These are phyloP conservation scores for Moxostoma hubbsi DNA, from an alignment of 2,797 vertebrate genomes.

Conservation along the genomic window DNA sequence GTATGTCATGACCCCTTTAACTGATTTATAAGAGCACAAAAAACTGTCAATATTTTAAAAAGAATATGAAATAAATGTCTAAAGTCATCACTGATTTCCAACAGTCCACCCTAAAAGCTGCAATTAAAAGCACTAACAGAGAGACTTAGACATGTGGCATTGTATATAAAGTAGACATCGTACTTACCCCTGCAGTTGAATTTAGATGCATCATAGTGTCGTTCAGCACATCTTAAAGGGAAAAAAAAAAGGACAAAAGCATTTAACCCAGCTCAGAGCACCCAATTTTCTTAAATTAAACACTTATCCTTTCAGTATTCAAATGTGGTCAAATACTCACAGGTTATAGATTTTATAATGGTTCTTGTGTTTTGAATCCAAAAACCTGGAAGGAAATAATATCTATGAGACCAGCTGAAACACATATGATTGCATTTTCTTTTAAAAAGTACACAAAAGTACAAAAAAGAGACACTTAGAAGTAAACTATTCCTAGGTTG, in stretches of 20 bases:
- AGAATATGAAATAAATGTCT: neutral
- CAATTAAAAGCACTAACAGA: neutral
- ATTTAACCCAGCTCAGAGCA: neutral
- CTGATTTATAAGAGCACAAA: neutral
- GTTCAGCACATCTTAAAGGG: conserved; percentile 91
- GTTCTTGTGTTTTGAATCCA: conserved; percentile 91
- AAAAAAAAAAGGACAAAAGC: conserved; percentile 57
- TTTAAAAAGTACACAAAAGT: no score
- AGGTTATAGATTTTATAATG: conserved; percentile 99
- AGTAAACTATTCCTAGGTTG: no score
- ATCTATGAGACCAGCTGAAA: conserved; percentile 3
- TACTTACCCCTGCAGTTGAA: conserved; percentile 98
- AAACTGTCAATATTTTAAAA: neutral
- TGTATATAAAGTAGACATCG: neutral
- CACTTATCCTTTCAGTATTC: neutral
- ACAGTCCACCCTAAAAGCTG: neutral
- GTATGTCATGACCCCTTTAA: neutral
- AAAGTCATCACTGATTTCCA: neutral
- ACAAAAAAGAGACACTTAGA: no score
- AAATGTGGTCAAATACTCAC: conserved; percentile 83
- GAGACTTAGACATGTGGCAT: neutral
- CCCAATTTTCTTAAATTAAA: neutral
- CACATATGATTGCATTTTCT: neutral
- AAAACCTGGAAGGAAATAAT: conserved; percentile 70
- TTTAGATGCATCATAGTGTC: conserved; percentile 99